These are phyloP conservation scores for Plumapathes pennacea DNA, from an alignment of 92 coral and sea anemone species.

Conservation along the genomic window DNA sequence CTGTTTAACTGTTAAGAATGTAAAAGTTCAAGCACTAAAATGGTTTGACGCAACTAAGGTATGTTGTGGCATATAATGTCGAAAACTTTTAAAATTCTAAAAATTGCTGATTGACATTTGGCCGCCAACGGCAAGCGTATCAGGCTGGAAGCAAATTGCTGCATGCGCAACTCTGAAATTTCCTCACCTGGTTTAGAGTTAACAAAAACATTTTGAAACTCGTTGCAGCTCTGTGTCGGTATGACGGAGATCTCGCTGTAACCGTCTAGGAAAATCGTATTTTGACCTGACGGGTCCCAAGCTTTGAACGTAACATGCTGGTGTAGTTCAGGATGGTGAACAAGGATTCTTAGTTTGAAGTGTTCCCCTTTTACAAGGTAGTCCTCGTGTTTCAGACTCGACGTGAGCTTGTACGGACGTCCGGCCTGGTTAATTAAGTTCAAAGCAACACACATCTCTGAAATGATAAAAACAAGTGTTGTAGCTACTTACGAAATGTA, in stretches of 20 bases:
- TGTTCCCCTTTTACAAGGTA: conserved; percentile 54
- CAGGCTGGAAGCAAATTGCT: background rate
- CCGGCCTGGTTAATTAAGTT: conserved; percentile 77
- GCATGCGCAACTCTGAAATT: background rate
- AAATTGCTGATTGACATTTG: too few species aligned
- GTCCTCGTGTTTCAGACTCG: conserved; percentile 62
- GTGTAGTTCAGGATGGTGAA: conserved; percentile 66
- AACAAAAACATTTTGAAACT: conserved; percentile 51
- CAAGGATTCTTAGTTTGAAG: conserved; percentile 57
- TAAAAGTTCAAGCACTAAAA: too few species aligned
- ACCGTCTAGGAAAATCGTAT: conserved; percentile 43
- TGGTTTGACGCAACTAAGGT: too few species aligned
- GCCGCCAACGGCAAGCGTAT: too few species aligned
- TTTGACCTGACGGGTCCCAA: conserved; percentile 27
- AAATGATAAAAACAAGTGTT: too few species aligned
- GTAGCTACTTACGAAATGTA: too few species aligned
- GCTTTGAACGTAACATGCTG: conserved; percentile 68
- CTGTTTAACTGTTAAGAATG: too few species aligned
- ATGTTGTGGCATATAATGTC: too few species aligned
- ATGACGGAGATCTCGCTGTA: conserved; percentile 25
- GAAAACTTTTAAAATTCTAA: too few species aligned
- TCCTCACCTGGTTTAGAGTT: conserved; percentile 52
- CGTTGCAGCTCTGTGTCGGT: conserved; percentile 40
- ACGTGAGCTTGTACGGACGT: conserved; percentile 37
- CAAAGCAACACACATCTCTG: conserved; percentile 66